These are phyloP conservation scores for Chrysolina haemoptera DNA, from an alignment of 2,888 invertebrate species.

Conservation along the genomic window DNA sequence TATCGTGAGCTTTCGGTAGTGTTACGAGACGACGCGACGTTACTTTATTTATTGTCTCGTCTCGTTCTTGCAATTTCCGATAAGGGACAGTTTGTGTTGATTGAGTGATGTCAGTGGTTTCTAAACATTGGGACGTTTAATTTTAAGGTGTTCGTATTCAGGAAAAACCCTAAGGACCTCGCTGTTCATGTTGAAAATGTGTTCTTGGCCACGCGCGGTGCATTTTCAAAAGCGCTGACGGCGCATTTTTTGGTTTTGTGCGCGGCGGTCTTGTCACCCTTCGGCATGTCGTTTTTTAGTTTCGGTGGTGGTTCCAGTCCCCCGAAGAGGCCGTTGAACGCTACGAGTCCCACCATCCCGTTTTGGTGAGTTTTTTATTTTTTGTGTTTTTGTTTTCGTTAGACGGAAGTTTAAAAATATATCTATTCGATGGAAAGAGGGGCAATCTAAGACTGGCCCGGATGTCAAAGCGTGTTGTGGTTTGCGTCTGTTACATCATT, in stretches of 20 bases:
- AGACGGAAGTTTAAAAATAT: constrained; percentile 34
- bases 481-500: constrained; percentile 34
- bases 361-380: constrained; percentile 63
- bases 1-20: not conserved
- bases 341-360: constrained; percentile 63
- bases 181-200: constrained; percentile 28
- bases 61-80: not conserved
- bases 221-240: constrained; percentile 42
- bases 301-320: constrained; percentile 58
- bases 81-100: not conserved
- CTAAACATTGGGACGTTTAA: constrained; percentile 10
- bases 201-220: constrained; percentile 26
- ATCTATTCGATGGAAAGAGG: constrained; percentile 3
- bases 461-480: constrained; percentile 15
- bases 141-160: constrained; percentile 12
- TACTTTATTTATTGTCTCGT: not conserved
- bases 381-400: constrained; percentile 21
- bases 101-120: constrained; percentile 27
- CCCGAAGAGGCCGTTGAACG: constrained; percentile 61
- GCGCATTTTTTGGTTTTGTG: constrained; percentile 39
- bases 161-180: not conserved
- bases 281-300: constrained; percentile 61
- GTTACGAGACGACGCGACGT: not conserved
- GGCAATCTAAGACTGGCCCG: not conserved
- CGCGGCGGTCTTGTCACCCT: constrained; percentile 6